Percentiles rank a stretch among this genome's conserved stretches.
phyloP scores from a whole-genome alignment of 35 echinoderm and acorn worm genomes.

The Stichopus chloronotus region DNA sequence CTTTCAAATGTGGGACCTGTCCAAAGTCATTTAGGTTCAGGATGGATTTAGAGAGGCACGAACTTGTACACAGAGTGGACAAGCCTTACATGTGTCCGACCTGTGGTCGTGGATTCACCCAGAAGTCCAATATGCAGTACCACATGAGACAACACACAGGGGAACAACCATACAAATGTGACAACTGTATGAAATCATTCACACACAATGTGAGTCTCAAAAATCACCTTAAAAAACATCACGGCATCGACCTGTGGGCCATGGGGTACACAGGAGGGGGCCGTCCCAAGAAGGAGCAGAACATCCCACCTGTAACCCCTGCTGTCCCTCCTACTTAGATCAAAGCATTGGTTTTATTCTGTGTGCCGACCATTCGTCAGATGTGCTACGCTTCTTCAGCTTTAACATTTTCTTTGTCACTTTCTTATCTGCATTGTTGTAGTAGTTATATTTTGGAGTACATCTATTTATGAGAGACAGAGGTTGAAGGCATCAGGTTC shows the following conservation, averaged over 20 bases:
- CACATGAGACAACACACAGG: slow-evolving; percentile 65
- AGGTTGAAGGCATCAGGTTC: background rate
- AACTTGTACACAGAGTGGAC: slow-evolving; percentile 45
- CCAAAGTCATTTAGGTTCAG: slow-evolving; percentile 46
- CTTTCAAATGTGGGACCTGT: slow-evolving; percentile 56
- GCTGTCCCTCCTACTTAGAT: background rate
- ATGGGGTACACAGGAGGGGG: slow-evolving; percentile 60
- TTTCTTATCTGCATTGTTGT: background rate
- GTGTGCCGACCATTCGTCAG: too few relatives aligned
- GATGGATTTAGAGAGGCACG: slow-evolving; percentile 49
- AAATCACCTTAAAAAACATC: slow-evolving; percentile 55
- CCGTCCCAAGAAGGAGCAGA: slow-evolving; percentile 47
- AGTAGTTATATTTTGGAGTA: too few relatives aligned
- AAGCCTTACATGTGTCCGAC: slow-evolving; percentile 57
- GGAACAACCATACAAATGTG: slow-evolving; percentile 64
- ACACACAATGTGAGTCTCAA: slow-evolving; percentile 68
- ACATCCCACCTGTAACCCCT: background rate
- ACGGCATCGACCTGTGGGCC: slow-evolving; percentile 65
- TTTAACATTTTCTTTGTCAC: background rate
- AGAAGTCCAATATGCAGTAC: slow-evolving; percentile 49
- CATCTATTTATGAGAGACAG: background rate
- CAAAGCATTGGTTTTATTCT: background rate
- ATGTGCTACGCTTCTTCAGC: too few relatives aligned
- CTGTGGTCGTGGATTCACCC: slow-evolving; percentile 55
- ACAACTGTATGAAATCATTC: slow-evolving; percentile 62